A percentile compares a stretch with the other conserved stretches of the same genome.
phyloP scores from a whole-genome alignment of 2,888 invertebrate genomes.

The Neria commutata region DNA sequence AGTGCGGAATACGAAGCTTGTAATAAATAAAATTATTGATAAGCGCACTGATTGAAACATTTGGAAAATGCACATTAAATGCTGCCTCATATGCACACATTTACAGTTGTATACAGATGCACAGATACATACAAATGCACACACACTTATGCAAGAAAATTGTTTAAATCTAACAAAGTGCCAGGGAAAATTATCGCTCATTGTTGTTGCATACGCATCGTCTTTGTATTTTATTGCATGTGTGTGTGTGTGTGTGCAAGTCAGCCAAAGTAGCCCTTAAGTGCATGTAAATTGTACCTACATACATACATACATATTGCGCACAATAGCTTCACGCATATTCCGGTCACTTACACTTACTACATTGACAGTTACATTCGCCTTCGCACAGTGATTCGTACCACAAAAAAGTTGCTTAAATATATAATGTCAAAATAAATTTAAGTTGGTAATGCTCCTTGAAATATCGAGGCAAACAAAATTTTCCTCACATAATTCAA shows the following conservation, averaged over 20 bases:
- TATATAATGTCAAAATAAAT: too few species aligned
- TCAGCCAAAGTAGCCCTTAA: too few species aligned
- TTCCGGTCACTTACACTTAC: neutral
- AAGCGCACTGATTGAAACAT: conserved; percentile 1
- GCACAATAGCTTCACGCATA: too few species aligned
- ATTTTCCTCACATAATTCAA: too few species aligned
- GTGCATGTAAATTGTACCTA: neutral
- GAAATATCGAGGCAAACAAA: too few species aligned
- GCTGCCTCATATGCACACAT: neutral
- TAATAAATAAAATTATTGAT: neutral
- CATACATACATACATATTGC: too few species aligned
- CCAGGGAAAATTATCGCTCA: neutral
- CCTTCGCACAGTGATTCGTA: too few species aligned
- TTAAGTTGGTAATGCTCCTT: too few species aligned
- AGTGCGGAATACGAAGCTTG: neutral
- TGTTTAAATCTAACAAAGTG: neutral
- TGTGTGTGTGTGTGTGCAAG: too few species aligned
- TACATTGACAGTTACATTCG: too few species aligned
- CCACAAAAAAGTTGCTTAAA: too few species aligned
- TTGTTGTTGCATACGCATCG: neutral
- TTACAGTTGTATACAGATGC: neutral
- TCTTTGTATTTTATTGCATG: too few species aligned
- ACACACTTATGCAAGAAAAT: neutral
- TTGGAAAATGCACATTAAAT: neutral
- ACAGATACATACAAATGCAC: neutral